These are phyloP conservation scores for Chymomyza fuscimana DNA, from an alignment of 2,888 invertebrate species.

Conservation along the genomic window DNA sequence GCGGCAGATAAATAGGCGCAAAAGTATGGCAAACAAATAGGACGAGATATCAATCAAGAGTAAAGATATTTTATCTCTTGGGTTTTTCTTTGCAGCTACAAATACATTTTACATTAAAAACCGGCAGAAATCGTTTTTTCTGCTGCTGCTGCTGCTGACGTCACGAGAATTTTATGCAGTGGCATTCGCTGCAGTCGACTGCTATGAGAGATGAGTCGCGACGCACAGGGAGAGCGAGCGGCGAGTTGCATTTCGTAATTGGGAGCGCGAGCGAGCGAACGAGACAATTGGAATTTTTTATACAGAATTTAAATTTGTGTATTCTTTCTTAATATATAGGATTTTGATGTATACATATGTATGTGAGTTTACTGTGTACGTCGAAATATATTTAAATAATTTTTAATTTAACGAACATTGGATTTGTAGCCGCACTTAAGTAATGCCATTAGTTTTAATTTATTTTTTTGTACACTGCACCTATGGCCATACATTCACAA, in stretches of 20 bases:
- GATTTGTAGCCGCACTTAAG: not conserved
- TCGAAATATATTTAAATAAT: not conserved
- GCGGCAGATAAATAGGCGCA: slow-evolving; percentile 5
- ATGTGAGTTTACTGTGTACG: not conserved
- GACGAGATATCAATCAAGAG: slow-evolving; percentile 29
- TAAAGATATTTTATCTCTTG: slow-evolving; percentile 2
- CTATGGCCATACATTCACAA: slow-evolving; percentile 10
- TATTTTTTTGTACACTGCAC: slow-evolving; percentile 26
- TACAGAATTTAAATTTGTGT: not conserved
- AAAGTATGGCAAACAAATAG: slow-evolving; percentile 2
- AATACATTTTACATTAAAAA: slow-evolving; percentile 22
- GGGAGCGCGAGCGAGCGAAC: slow-evolving; percentile 18
- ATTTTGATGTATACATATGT: not conserved
- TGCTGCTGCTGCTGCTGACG: slow-evolving; percentile 37
- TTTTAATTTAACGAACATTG: not conserved
- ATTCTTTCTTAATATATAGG: not conserved
- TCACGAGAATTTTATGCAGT: slow-evolving; percentile 56
- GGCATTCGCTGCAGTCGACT: slow-evolving; percentile 44
- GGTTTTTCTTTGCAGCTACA: not conserved
- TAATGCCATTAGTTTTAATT: slow-evolving; percentile 41
- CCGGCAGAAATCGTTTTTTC: slow-evolving; percentile 29
- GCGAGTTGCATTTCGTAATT: slow-evolving; percentile 43
- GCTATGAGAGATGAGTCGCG: not conserved
- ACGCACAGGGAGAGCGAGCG: slow-evolving; percentile 30
- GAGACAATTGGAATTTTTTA: slow-evolving; percentile 49